phyloP scores from a whole-genome alignment of 2,888 invertebrate genomes.

The Melanophora roralis region DNA sequence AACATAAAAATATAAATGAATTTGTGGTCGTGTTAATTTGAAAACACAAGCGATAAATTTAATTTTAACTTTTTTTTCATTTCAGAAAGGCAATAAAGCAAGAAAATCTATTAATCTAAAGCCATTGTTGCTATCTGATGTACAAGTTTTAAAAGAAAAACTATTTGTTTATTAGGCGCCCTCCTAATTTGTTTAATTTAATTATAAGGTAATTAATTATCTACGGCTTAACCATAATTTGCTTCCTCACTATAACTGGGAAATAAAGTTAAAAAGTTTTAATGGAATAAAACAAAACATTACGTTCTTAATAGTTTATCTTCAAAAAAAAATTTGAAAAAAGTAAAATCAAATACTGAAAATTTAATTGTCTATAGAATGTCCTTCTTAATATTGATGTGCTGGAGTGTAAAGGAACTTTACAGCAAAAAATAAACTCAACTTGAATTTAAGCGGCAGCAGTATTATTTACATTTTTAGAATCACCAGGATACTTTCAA shows the following conservation, averaged over 20 bases:
- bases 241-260: neutral
- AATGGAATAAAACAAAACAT: neutral
- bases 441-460: too few species aligned
- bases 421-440: too few species aligned
- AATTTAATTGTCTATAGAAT: too few species aligned
- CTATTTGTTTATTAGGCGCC: neutral
- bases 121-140: neutral
- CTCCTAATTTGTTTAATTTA: conserved; percentile 7
- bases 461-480: too few species aligned
- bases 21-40: neutral
- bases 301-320: too few species aligned
- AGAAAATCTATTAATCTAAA: neutral
- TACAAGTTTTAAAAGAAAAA: neutral
- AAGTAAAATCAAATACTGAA: too few species aligned
- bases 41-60: conserved; percentile 16
- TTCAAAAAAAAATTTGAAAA: too few species aligned
- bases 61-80: neutral
- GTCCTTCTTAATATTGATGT: too few species aligned
- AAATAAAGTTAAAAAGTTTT: neutral
- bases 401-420: too few species aligned
- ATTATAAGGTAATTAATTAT: conserved; percentile 12
- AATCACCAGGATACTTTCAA: too few species aligned
- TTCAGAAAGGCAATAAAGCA: neutral
- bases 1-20: neutral
- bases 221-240: neutral